Base-by-base conservation (phyloP, 2,888 invertebrate species). In the Steinernema hermaphroditum region DNA sequence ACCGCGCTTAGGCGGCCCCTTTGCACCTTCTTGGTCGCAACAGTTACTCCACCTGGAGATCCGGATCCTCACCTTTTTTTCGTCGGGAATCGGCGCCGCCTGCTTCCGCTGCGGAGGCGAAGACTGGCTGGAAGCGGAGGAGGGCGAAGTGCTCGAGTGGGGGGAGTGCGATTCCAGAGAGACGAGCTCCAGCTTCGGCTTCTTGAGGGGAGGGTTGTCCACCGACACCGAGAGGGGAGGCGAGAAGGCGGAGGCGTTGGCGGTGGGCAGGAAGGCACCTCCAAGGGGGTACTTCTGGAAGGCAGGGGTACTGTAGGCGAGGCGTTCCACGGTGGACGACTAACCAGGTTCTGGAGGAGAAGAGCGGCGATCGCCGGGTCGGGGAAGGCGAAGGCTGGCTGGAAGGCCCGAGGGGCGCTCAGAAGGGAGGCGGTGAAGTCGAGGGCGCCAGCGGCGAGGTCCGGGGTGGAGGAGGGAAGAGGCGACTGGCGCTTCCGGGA, bases 31-130 rank as follows among this genome's bases (percentile, higher is more conserved):
- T n/a, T 32, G 12, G 14, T 4, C 19, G 49, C 24, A 22, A 22
- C n/a, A 49, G 49, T 22, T n/a, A n/a, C n/a, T n/a, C n/a, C n/a
- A n/a, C n/a, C n/a, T n/a, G n/a, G n/a, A n/a, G n/a, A 24, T 54
- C 54, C 12, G 24, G 24, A 9, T 29, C n/a, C 70, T 16, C 16
- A 81, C 83, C 77, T 83, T 83, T 62, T 81, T 83, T 69, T 83
- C 83, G 27, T 77, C 78, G 1, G 83, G 83, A 71, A 82, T 81
- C 46, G 82, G 80, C 57, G 73, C 75, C n/a, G 82, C 78, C 68
- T 75, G 75, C 68, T 83, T 83, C 14, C 82, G 37, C 68, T 49
- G 50, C 37, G 22, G 62, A 16, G 62, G 62, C 29, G 62, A 27
- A 1, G 62, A 62, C 24, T 32, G 62, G 16, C 62, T 62, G 16